Conservation (phyloP, 2,888 invertebrate species). For the Synanthedon myopaeformis region DNA sequence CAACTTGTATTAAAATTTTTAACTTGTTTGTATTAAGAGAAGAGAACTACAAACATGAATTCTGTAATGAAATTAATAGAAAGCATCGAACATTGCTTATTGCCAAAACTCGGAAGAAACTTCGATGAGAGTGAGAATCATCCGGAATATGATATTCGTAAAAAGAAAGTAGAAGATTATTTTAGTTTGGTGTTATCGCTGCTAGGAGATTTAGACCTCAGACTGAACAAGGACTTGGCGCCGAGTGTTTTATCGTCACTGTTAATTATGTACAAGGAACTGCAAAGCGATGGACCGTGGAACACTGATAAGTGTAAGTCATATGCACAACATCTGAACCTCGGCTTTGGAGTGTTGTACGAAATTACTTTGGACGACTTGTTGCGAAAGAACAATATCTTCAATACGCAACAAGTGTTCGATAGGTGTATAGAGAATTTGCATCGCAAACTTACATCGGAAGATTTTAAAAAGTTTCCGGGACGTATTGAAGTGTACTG, state of each 20-base stretch:
- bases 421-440: conserved; percentile 36
- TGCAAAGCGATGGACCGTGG: conserved; percentile 32
- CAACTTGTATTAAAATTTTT: neutral
- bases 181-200: conserved; percentile 23
- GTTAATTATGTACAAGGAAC: conserved; percentile 36
- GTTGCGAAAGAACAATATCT: conserved; percentile 18
- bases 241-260: conserved; percentile 26
- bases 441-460: conserved; percentile 34
- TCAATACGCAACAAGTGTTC: conserved; percentile 37
- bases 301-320: conserved; percentile 24
- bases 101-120: conserved; percentile 37
- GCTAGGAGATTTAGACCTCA: conserved; percentile 25
- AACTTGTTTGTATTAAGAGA: neutral
- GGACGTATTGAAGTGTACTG: conserved; percentile 42
- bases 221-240: conserved; percentile 13
- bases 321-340: conserved; percentile 25
- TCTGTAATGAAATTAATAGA: conserved; percentile 12
- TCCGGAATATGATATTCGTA: conserved; percentile 31
- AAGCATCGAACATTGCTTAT: conserved; percentile 24
- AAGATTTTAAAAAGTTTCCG: conserved; percentile 46
- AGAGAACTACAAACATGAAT: neutral
- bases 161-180: conserved; percentile 22
- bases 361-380: conserved; percentile 24
- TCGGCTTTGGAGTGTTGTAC: conserved; percentile 26
- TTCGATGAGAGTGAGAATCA: conserved; percentile 33